Conservation (phyloP, 2,113 vertebrate genomes). For the Rhea pennata region DNA sequence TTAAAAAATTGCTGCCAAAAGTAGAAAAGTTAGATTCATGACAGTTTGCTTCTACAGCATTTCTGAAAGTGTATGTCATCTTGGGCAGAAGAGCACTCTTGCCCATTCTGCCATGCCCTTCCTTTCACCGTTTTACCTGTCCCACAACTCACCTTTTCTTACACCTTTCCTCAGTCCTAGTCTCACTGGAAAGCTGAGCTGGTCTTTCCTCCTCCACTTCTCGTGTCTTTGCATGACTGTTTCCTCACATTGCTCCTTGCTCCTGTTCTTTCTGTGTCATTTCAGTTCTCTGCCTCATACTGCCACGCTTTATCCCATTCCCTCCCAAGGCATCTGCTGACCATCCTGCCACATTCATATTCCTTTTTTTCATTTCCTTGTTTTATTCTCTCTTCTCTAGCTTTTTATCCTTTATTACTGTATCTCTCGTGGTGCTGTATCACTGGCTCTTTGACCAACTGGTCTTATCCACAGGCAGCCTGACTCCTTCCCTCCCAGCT, state of each 20-base stretch:
- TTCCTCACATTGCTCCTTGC: neutral
- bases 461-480: fast-evolving
- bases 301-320: neutral
- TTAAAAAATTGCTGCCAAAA: neutral
- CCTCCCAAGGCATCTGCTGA: neutral
- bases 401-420: neutral
- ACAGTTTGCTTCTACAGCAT: neutral
- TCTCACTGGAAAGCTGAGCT: neutral
- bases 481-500: neutral
- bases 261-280: neutral
- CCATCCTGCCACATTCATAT: neutral
- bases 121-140: neutral
- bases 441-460: neutral
- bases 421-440: neutral
- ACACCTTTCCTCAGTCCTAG: neutral
- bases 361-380: neutral
- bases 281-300: neutral
- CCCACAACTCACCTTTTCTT: neutral
- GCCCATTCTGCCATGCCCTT: neutral
- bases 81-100: neutral
- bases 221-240: neutral
- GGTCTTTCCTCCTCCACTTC: neutral
- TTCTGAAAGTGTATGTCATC: neutral
- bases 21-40: neutral
- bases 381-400: neutral